These are phyloP conservation scores for Poeciliopsis infans DNA, from an alignment of 2,797 vertebrate genomes.

Conservation along the genomic window DNA sequence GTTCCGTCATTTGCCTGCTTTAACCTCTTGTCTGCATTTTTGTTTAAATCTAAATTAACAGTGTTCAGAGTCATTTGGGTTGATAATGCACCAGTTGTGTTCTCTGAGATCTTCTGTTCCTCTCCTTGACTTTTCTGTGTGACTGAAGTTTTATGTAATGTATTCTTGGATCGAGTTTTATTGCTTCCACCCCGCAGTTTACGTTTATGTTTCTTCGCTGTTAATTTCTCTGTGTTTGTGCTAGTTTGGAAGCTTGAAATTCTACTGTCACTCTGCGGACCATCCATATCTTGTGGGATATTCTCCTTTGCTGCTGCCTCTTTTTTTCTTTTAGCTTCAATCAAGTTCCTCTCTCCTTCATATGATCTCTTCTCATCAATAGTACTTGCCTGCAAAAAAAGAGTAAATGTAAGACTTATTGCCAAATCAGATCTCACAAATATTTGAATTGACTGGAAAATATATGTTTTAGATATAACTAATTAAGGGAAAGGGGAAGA, in stretches of 20 bases:
- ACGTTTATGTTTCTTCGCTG: constrained; percentile 11
- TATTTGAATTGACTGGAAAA: constrained; percentile 50
- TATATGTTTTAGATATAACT: constrained; percentile 15
- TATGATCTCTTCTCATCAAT: constrained; percentile 72
- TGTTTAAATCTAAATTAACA: constrained; percentile 17
- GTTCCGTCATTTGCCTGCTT: not conserved
- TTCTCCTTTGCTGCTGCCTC: constrained; percentile 48
- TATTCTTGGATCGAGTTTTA: constrained; percentile 22
- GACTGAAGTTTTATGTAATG: constrained; percentile 15
- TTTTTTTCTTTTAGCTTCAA: constrained; percentile 66
- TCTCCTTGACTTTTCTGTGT: constrained; percentile 24
- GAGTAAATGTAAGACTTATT: constrained; percentile 78
- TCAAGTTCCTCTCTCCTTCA: constrained; percentile 75
- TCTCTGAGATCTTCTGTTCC: constrained; percentile 23
- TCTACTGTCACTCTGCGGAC: constrained; percentile 33
- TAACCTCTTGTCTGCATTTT: constrained; percentile 16
- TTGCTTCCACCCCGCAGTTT: constrained; percentile 11
- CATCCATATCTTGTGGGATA: constrained; percentile 49
- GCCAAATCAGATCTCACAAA: constrained; percentile 60
- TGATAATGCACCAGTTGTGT: constrained; percentile 36
- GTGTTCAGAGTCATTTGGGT: constrained; percentile 40
- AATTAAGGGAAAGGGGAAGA: constrained; percentile 3
- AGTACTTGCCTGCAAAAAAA: constrained; percentile 80
- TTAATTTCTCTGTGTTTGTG: constrained; percentile 35
- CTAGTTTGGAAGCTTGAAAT: constrained; percentile 14